Evolutionary conservation across 1,140 invertebrate species (phyloP), one percentile per base, ranked within the genome.

Genomic region (Camponotus floridanus): DNA sequence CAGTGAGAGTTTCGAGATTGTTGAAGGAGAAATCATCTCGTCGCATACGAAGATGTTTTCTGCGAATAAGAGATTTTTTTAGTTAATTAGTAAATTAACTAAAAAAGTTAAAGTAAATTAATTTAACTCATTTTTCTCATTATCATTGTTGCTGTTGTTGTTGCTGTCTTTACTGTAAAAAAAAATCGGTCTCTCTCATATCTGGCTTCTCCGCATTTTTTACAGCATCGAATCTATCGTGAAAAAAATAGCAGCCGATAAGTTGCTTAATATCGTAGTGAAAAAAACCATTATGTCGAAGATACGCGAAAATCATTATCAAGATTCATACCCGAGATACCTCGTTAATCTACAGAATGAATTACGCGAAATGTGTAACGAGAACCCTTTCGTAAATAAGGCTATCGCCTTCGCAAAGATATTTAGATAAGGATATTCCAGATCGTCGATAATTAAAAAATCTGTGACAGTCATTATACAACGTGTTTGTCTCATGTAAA

Each of bases 31-130:
- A 67, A 71, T 65, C 68, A 18, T 62, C 73, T 70, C 91, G 91
- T 31, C 87, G 87, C 4, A 11, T 21, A 48, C 88, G 91, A 80
- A 76, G 31, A 55, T 86, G 59, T 36, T 81, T 86, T 68, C 91
- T 91, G 68, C 18, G 26, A 87, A 85, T 65, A 70, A 84, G 42
- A 87, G 13, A 67, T 45, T 68, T 21, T 26, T 26, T 26, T n/a
- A n/a, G 18, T 18, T 36, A 31, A 21, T 57, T n/a, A n/a, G n/a
- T n/a, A n/a, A n/a, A n/a, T n/a, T n/a, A n/a, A n/a, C n/a, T n/a
- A n/a, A n/a, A n/a, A n/a, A n/a, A n/a, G n/a, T n/a, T n/a, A n/a
- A n/a, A 55, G 3, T 33, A 26, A 84, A 18, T 65, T 68, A 51
- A 74, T n/a, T 18, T 51, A 48, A 68, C 31, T 73, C 3, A 74